phyloP scores from a whole-genome alignment of 2,797 vertebrate genomes.

The Thalassophryne amazonica region DNA sequence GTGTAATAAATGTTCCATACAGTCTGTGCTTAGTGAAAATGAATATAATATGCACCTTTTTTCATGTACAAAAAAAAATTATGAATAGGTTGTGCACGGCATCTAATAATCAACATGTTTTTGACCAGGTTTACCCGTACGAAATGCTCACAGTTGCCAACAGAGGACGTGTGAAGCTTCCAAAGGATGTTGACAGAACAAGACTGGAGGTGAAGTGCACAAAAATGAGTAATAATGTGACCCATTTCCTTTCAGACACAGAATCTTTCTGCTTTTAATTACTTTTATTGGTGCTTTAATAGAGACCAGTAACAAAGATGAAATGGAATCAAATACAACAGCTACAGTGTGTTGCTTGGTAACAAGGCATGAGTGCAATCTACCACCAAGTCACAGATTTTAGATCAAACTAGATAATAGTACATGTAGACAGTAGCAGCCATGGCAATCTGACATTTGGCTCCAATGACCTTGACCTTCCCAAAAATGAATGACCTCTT shows the following conservation, averaged over 20 bases:
- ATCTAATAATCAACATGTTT: not conserved
- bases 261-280: not conserved
- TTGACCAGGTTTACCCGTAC: conserved; percentile 89
- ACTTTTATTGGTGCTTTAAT: not conserved
- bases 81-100: not conserved
- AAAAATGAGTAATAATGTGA: not conserved
- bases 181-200: conserved; percentile 92
- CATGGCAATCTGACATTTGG: no score
- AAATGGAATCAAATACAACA: not conserved
- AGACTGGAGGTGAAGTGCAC: conserved; percentile 96
- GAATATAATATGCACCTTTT: no score
- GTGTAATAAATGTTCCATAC: no score
- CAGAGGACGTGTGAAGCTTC: conserved; percentile 88
- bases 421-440: no score
- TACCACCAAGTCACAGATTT: no score
- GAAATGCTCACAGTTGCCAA: conserved; percentile 89
- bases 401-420: no score
- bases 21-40: no score
- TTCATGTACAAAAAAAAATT: not conserved
- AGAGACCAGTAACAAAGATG: not conserved
- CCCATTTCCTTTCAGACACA: not conserved
- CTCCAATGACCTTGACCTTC: no score
- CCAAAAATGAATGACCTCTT: no score
- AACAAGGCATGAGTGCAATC: no score
- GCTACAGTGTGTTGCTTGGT: no score